A percentile compares a stretch with the other conserved stretches of the same genome.
Evolutionary conservation across 1,140 invertebrate genomes (phyloP).

Genomic region (Bombus ignitus): DNA sequence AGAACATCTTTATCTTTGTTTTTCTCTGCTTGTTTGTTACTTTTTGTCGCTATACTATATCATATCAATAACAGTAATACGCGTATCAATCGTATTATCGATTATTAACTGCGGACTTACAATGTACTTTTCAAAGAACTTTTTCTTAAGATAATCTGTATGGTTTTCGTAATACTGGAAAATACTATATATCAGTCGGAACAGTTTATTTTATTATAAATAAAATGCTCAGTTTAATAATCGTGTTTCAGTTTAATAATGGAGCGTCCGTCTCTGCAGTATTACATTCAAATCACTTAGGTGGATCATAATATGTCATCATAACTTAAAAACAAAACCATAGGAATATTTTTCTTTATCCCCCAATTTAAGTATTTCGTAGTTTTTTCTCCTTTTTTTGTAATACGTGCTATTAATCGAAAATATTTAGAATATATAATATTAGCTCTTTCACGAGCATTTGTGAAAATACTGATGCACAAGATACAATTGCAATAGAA

Average conservation of each 20-base stretch:
- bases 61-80: neutral
- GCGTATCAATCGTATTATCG: too few relatives aligned
- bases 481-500: slow-evolving; percentile 63
- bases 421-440: slow-evolving; percentile 67
- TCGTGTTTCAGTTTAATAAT: slow-evolving; percentile 64
- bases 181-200: slow-evolving; percentile 42
- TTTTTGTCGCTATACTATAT: neutral
- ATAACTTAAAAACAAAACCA: slow-evolving; percentile 31
- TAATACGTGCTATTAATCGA: slow-evolving; percentile 58
- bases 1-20: neutral
- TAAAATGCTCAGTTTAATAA: slow-evolving; percentile 62
- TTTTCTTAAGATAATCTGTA: slow-evolving; percentile 99
- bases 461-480: slow-evolving; percentile 69
- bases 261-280: slow-evolving; percentile 57
- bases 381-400: slow-evolving; percentile 57
- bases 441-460: slow-evolving; percentile 66
- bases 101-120: too few relatives aligned
- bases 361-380: slow-evolving; percentile 49
- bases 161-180: slow-evolving; percentile 86
- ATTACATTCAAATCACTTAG: slow-evolving; percentile 50
- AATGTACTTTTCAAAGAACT: too few relatives aligned
- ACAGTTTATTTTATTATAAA: slow-evolving; percentile 69
- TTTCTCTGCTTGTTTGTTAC: neutral
- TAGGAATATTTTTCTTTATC: slow-evolving; percentile 53
- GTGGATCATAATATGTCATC: slow-evolving; percentile 35